Base-by-base conservation (phyloP, 2,888 invertebrate genomes). In the Syrista parreyssii region DNA sequence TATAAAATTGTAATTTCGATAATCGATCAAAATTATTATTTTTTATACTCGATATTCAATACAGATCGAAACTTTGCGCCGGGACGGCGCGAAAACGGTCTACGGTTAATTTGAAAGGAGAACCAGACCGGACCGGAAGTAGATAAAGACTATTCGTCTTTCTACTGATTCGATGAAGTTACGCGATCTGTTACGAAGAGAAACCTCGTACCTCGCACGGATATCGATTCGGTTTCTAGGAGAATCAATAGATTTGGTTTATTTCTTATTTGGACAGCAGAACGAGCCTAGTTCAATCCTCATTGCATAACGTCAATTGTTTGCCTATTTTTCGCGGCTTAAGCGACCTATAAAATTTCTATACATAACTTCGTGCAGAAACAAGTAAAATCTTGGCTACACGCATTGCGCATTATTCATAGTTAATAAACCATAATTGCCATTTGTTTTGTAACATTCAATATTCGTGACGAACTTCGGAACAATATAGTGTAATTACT, bases 191-290 rank as follows among this genome's bases (percentile, higher is more conserved):
- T 82, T 86, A 87, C 88, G 86, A 88, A 88, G 88, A 85, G 85
- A 87, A 85, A 84, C 79, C 84, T 84, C 82, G 88, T 88, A 83
- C 88, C 88, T 84, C 88, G 86, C 84, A 87, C 88, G 86, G 84
- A 84, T 88, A 89, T 90, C 87, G 91, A 90, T 90, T 90, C 83
- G 84, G 86, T 87, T 87, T 87, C 87, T 84, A 83, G 82, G 84
- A 85, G 82, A 89, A 89, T 88, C 89, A 89, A 89, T 89, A 87
- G 82, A 88, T 87, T 87, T 79, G 82, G 77, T 80, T 84, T 76
- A 83, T 84, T 85, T 83, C n/a, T 85, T 84, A 84, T 85, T 84
- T 77, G 69, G 75, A 79, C 79, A 74, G 71, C 11, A 30, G 71
- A 32, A 32, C 30, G 71, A 71, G 71, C 15, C 31, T 71, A 71